phyloP scores from a whole-genome alignment of 2,797 vertebrate genomes.

The Sarcoramphus papa region DNA sequence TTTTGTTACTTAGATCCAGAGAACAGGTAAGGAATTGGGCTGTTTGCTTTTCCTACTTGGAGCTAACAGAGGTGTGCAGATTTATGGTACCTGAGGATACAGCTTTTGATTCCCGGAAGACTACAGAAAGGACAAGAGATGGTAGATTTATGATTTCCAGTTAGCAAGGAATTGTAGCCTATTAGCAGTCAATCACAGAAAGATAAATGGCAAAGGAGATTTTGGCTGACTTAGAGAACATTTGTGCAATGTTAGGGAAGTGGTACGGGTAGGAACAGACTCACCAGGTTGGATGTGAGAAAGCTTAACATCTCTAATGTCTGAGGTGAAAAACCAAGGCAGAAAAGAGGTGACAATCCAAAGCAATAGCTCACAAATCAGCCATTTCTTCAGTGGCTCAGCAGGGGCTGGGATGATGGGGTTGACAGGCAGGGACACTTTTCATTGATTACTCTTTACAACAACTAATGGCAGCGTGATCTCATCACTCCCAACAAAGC shows the following conservation, averaged over 20 bases:
- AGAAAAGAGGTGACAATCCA: not conserved
- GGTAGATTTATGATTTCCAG: not conserved
- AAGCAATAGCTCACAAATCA: not conserved
- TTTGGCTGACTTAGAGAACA: not conserved
- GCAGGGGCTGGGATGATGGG: not conserved
- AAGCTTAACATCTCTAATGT: not conserved
- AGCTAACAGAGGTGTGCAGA: not conserved
- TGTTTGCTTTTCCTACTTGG: not conserved
- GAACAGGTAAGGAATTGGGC: not conserved
- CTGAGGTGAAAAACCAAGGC: not conserved
- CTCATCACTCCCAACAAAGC: not conserved
- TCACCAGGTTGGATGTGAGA: not conserved
- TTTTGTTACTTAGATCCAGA: not conserved
- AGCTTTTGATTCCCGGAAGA: not conserved
- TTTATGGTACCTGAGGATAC: not conserved
- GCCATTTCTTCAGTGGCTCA: not conserved
- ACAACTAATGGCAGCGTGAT: not conserved
- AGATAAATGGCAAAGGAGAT: not conserved
- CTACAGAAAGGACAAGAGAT: not conserved
- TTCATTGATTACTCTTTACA: not conserved
- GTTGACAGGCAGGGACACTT: not conserved
- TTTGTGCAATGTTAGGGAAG: not conserved
- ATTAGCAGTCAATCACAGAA: not conserved
- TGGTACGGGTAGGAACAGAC: accelerated
- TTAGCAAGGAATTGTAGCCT: not conserved